Evolutionary conservation across 2,888 invertebrate genomes (phyloP).

Genomic region (Drosophila ustulata): DNA sequence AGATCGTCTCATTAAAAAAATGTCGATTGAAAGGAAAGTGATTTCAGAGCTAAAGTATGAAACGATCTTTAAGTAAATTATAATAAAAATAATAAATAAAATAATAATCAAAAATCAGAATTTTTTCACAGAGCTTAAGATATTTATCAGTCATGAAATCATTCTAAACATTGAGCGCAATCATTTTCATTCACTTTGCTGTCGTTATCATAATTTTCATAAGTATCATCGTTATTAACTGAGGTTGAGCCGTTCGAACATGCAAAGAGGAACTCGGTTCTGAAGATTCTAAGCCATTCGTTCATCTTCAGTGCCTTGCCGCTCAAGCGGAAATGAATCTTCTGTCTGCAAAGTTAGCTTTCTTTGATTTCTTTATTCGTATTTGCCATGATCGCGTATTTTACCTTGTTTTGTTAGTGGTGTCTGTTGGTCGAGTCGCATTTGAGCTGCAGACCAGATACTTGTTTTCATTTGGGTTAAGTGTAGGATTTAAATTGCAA

Average conservation of each 20-base stretch:
- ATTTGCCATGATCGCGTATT: conserved; percentile 33
- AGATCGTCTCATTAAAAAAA: conserved; percentile 3
- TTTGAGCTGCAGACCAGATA: conserved; percentile 45
- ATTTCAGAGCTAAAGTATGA: not conserved
- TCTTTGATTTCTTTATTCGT: conserved; percentile 41
- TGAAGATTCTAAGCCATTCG: conserved; percentile 71
- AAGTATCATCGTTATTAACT: conserved; percentile 6
- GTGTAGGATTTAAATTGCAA: conserved; percentile 61
- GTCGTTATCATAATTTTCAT: not conserved
- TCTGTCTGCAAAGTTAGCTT: conserved; percentile 36
- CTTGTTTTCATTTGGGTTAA: conserved; percentile 77
- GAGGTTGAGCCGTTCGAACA: not conserved
- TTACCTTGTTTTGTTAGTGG: conserved; percentile 13
- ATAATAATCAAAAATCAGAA: no score
- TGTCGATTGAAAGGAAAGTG: not conserved
- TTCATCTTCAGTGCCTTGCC: conserved; percentile 69
- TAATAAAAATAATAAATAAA: no score
- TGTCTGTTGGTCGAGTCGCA: conserved; percentile 53
- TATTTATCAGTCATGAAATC: conserved; percentile 70
- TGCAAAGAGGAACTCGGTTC: conserved; percentile 8
- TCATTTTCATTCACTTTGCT: conserved; percentile 32
- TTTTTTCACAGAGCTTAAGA: conserved; percentile 40
- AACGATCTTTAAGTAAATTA: not conserved
- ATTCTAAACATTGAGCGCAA: conserved; percentile 54
- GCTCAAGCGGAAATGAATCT: conserved; percentile 76